These are phyloP conservation scores for Hemistola chrysoprasaria DNA, from an alignment of 2,888 invertebrate genomes.

Conservation along the genomic window DNA sequence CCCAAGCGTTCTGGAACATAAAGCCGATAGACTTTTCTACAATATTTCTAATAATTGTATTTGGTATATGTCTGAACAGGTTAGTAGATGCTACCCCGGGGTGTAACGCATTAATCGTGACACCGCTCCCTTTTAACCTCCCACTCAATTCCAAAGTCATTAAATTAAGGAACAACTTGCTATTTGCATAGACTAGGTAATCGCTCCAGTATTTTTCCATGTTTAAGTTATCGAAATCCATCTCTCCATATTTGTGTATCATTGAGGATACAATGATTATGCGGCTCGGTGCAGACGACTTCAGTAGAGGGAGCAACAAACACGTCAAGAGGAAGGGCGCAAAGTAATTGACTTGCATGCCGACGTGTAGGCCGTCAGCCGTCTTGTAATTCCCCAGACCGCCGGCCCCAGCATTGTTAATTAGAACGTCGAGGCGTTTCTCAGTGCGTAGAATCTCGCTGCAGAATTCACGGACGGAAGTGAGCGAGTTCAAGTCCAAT, in stretches of 20 bases:
- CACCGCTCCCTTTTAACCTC: slow-evolving; percentile 81
- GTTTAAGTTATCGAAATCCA: slow-evolving; percentile 72
- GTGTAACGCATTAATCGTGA: slow-evolving; percentile 87
- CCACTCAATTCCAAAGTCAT: slow-evolving; percentile 84
- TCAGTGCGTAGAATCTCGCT: slow-evolving; percentile 73
- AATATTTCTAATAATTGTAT: slow-evolving; percentile 48
- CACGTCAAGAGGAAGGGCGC: slow-evolving; percentile 88
- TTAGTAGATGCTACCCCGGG: slow-evolving; percentile 87
- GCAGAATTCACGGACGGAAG: slow-evolving; percentile 81
- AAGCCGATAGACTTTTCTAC: slow-evolving; percentile 50
- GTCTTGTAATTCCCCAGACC: slow-evolving; percentile 77
- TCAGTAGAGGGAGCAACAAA: slow-evolving; percentile 76
- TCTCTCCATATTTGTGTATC: slow-evolving; percentile 75
- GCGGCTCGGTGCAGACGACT: slow-evolving; percentile 82
- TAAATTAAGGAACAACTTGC: slow-evolving; percentile 85
- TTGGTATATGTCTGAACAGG: slow-evolving; percentile 83
- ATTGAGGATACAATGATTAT: slow-evolving; percentile 85
- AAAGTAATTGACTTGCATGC: slow-evolving; percentile 88
- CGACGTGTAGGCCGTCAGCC: slow-evolving; percentile 85
- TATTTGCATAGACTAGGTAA: slow-evolving; percentile 70
- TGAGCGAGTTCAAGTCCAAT: slow-evolving; percentile 70
- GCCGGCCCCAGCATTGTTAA: slow-evolving; percentile 83
- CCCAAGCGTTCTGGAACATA: slow-evolving; percentile 81
- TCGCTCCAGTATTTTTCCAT: slow-evolving; percentile 79
- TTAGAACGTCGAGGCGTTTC: slow-evolving; percentile 77